A percentile compares a stretch with the other conserved stretches of the same genome.
phyloP scores from a whole-genome alignment of 2,797 vertebrate genomes.

The Thamnophis elegans region DNA sequence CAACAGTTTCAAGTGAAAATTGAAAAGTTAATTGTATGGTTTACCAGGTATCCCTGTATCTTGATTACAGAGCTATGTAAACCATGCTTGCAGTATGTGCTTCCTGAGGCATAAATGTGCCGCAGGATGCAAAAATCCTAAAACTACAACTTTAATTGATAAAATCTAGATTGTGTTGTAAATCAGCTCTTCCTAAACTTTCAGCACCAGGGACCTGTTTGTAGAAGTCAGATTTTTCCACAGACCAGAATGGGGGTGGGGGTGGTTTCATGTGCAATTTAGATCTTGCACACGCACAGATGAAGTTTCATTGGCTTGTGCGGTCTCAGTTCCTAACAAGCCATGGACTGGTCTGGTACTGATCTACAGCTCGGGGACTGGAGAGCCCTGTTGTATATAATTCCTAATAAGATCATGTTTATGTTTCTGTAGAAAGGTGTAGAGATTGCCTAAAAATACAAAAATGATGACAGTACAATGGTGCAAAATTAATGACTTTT shows the following conservation, averaged over 20 bases:
- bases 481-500: background rate
- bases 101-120: background rate
- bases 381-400: background rate
- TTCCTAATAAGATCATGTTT: background rate
- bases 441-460: background rate
- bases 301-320: background rate
- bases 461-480: background rate
- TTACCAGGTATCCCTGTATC: background rate
- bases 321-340: background rate
- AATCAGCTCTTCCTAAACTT: background rate
- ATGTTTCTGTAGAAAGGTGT: background rate
- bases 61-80: background rate
- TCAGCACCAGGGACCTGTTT: background rate
- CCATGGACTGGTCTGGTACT: background rate
- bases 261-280: background rate
- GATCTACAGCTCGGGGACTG: background rate
- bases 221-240: background rate
- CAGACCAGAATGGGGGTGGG: background rate
- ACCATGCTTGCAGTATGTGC: background rate
- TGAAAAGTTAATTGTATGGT: background rate
- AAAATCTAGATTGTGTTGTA: background rate
- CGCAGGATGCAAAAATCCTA: background rate
- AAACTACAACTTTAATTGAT: background rate
- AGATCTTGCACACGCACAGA: background rate
- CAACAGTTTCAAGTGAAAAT: background rate